phyloP scores from a whole-genome alignment of 2,888 invertebrate species.

The Caenorhabditis afra region DNA sequence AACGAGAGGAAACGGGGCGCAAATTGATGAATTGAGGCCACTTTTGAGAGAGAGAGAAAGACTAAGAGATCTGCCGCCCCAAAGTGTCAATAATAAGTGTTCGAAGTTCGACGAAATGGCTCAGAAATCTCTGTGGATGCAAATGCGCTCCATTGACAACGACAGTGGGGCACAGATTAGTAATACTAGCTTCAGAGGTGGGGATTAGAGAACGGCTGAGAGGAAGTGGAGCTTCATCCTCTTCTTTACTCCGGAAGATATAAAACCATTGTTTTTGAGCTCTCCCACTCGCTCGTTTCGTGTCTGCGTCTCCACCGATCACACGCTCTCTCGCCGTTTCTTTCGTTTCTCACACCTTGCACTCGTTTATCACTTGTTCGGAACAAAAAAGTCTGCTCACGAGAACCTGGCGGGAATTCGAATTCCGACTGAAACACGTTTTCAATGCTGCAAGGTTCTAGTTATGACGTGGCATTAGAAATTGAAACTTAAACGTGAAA shows the following conservation, averaged over 20 bases:
- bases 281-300: conserved; percentile 20
- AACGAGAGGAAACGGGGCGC: conserved; percentile 22
- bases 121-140: background rate
- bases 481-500: too few species aligned
- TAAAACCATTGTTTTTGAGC: conserved; percentile 52
- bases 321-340: conserved; percentile 11
- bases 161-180: too few species aligned
- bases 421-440: too few species aligned
- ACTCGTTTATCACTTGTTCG: conserved; percentile 25
- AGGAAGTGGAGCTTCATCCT: too few species aligned
- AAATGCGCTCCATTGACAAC: background rate
- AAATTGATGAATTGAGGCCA: conserved; percentile 39
- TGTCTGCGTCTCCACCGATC: conserved; percentile 24
- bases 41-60: conserved; percentile 13
- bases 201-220: too few species aligned
- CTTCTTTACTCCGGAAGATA: too few species aligned
- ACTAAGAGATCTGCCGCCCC: conserved; percentile 2
- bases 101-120: background rate
- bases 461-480: too few species aligned
- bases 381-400: conserved; percentile 2
- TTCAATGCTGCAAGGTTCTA: too few species aligned
- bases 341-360: conserved; percentile 35
- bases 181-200: too few species aligned
- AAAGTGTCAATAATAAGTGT: conserved; percentile 8
- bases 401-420: too few species aligned